These are phyloP conservation scores for Stictonetta naevosa DNA, from an alignment of 2,113 vertebrate genomes.

Conservation along the genomic window DNA sequence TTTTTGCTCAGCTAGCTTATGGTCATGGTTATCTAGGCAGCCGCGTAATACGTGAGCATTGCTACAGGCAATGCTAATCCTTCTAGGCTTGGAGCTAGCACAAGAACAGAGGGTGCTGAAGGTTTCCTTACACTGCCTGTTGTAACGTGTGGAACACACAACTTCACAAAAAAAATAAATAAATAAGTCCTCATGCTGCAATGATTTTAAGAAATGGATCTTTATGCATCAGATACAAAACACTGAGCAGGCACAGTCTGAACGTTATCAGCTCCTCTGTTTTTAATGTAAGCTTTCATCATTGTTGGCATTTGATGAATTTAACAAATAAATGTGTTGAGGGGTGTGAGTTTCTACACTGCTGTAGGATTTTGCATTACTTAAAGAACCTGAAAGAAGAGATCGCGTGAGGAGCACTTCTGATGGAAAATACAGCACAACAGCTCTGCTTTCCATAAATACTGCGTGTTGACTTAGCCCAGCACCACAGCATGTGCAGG, in stretches of 20 bases:
- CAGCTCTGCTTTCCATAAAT: not conserved
- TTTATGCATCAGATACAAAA: not conserved
- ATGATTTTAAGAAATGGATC: not conserved
- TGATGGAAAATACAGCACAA: not conserved
- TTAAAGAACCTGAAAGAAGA: not conserved
- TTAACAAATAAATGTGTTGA: not conserved
- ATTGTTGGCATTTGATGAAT: not conserved
- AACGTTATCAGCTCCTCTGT: not conserved
- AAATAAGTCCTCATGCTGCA: not conserved
- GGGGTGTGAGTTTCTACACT: not conserved
- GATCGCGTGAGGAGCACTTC: not conserved
- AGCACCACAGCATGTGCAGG: not conserved
- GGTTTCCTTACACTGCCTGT: not conserved
- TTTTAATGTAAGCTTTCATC: not conserved
- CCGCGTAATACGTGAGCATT: not conserved
- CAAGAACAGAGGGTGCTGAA: not conserved
- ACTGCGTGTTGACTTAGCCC: fast-evolving
- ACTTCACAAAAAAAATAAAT: not conserved
- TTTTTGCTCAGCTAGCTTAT: not conserved
- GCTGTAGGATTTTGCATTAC: not conserved
- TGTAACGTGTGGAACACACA: not conserved
- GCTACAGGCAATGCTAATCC: not conserved
- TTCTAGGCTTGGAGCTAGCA: not conserved
- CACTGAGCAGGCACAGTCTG: not conserved
- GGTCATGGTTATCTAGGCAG: not conserved